These are phyloP conservation scores for Rhinolophus sinicus DNA, from an alignment of 2,113 vertebrate species.

Conservation along the genomic window DNA sequence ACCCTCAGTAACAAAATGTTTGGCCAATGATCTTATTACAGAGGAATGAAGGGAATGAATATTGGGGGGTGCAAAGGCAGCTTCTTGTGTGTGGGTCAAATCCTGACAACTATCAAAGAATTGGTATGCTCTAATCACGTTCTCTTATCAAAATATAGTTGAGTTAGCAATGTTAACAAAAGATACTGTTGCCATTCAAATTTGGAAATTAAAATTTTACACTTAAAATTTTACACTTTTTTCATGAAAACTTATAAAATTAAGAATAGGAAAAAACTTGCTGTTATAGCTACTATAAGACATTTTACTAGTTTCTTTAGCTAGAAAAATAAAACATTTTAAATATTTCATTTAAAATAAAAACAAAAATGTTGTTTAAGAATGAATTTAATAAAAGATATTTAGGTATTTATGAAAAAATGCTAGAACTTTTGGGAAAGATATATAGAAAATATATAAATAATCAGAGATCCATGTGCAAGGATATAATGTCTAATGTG, in stretches of 20 bases:
- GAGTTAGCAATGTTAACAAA: neutral
- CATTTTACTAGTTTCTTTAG: neutral
- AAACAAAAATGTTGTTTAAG: neutral
- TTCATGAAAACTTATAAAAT: neutral
- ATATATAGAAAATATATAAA: neutral
- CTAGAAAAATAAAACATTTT: neutral
- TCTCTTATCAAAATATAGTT: neutral
- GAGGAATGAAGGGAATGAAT: neutral
- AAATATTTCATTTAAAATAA: neutral
- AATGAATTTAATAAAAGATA: neutral
- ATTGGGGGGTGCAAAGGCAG: too few relatives aligned
- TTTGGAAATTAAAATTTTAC: constrained; percentile 20
- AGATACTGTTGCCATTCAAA: neutral
- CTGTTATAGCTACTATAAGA: neutral
- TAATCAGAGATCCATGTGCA: neutral
- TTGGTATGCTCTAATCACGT: neutral
- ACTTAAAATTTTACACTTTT: neutral
- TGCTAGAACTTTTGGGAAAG: neutral
- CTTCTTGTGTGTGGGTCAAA: neutral
- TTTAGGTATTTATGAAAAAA: neutral
- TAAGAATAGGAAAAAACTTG: neutral
- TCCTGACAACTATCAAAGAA: neutral
- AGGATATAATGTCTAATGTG: neutral
- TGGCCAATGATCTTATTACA: rapidly evolving
- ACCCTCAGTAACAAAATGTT: neutral